Evolutionary conservation across 2,113 vertebrate species (phyloP), one percentile per base, ranked within the genome.

Genomic region (Brienomyrus longianalis): DNA sequence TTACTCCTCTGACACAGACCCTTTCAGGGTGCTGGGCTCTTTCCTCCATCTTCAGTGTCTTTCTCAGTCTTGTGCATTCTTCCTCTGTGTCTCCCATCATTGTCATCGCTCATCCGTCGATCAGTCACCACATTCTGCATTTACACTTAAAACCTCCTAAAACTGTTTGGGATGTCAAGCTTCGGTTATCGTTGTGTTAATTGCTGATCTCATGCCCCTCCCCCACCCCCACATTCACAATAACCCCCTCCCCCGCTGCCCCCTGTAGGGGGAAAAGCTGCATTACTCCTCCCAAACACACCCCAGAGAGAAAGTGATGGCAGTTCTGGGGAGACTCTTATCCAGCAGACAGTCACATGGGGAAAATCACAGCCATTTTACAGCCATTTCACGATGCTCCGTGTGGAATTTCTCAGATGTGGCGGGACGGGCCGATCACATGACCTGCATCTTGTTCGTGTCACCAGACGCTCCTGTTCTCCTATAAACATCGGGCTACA

Each of bases 401-500:
- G n/a, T 27, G 27, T 70, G 27, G 3, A 70, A 62, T 13, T 15
- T 74, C 31, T 74, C 31, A 74, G 31, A 31, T 74, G 17, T 31
- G 31, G 31, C 4, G 1, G 11, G 70, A 35, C 11, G 11, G 70
- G 3, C 31, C 11, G 0, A 31, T 35, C n/a, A 74, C 27, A 74
- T 15, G 27, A 31, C 70, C 23, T 70, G 23, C 9, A 70, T 70
- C 59, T n/a, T 10, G 66, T 27, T 31, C 0, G 1, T 70, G 66
- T 70, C 70, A 74, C 70, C n/a, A 74, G 35, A 31, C 4, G 10
- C 13, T 74, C 31, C n/a, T 13, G 13, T 74, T 31, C 31, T 31
- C 31, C 11, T 5, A 96, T 96, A 93, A 95, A 93, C 93, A 93
- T 89, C 91, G 94, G 93, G 94, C 92, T 59, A 89, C 90, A 87